Evolutionary conservation across 2,797 vertebrate species (phyloP).

Genomic region (Nyctibius grandis): DNA sequence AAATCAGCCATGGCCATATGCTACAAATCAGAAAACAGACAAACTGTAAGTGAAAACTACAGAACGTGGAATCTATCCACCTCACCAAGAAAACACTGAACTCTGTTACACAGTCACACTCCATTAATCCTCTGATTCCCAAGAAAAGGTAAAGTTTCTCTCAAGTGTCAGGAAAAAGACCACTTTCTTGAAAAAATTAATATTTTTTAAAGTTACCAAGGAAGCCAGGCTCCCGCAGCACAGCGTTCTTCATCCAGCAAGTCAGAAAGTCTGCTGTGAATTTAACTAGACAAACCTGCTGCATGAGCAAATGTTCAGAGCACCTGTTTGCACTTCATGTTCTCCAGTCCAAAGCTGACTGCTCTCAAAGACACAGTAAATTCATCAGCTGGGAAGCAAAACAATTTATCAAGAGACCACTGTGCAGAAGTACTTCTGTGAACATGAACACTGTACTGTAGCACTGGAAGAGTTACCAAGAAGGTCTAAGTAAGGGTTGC

Average conservation of each 20-base stretch:
- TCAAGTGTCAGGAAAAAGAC: not conserved
- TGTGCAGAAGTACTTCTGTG: not conserved
- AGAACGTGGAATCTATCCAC: not conserved
- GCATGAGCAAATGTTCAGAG: not conserved
- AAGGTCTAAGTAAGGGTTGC: not conserved
- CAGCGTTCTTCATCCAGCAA: not conserved
- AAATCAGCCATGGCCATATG: constrained; percentile 96
- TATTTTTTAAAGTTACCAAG: not conserved
- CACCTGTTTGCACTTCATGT: not conserved
- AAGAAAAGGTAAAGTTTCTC: not conserved
- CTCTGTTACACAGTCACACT: not conserved
- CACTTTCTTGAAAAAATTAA: not conserved
- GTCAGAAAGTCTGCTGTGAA: not conserved
- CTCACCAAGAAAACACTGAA: not conserved
- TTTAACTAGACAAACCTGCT: not conserved
- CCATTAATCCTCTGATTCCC: not conserved
- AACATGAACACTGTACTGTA: not conserved
- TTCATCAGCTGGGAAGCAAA: not conserved
- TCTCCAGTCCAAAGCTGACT: not conserved
- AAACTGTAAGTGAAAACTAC: not conserved
- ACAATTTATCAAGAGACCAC: not conserved
- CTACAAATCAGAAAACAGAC: constrained; percentile 71
- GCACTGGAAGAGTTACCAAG: not conserved
- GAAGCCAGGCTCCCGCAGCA: not conserved
- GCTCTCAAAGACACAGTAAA: not conserved